Evolutionary conservation across 2,888 invertebrate species (phyloP).

Genomic region (Conomelus anceps): DNA sequence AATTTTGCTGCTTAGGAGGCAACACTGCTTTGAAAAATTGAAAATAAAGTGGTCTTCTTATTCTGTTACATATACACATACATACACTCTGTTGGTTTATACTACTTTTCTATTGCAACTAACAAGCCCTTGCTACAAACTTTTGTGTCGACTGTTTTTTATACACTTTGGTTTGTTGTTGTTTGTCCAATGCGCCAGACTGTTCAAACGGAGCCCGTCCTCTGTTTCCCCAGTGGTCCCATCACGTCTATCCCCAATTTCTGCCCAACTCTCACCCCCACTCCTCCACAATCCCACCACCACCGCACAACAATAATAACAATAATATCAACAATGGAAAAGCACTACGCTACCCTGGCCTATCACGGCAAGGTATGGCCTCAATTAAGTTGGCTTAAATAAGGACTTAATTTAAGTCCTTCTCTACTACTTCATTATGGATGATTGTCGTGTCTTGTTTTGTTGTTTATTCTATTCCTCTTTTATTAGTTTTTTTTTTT

Average conservation of each 20-base stretch:
- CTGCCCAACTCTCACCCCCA: conserved; percentile 75
- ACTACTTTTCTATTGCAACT: too few species aligned
- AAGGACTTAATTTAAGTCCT: too few species aligned
- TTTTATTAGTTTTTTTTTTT: conserved; percentile 10
- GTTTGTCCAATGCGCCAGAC: conserved; percentile 27
- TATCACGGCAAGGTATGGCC: conserved; percentile 33
- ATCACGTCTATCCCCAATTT: conserved; percentile 91
- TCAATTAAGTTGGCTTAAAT: too few species aligned
- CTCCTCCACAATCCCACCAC: conserved; percentile 35
- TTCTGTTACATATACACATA: too few species aligned
- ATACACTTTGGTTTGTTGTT: not conserved
- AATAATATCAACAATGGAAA: conserved; percentile 47
- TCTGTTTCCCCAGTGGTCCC: conserved; percentile 90
- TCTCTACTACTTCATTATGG: too few species aligned
- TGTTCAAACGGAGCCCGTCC: conserved; percentile 58
- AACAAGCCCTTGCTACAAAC: too few species aligned
- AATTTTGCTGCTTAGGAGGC: too few species aligned
- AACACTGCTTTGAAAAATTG: too few species aligned
- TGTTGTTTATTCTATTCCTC: conserved; percentile 6
- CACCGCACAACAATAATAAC: conserved; percentile 33
- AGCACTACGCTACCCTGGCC: conserved; percentile 33
- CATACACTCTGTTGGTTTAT: too few species aligned
- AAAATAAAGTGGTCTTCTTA: too few species aligned
- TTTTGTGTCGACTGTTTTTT: not conserved
- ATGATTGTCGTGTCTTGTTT: too few species aligned